These are phyloP conservation scores for Vidua chalybeata DNA, from an alignment of 2,113 vertebrate species.

Conservation along the genomic window DNA sequence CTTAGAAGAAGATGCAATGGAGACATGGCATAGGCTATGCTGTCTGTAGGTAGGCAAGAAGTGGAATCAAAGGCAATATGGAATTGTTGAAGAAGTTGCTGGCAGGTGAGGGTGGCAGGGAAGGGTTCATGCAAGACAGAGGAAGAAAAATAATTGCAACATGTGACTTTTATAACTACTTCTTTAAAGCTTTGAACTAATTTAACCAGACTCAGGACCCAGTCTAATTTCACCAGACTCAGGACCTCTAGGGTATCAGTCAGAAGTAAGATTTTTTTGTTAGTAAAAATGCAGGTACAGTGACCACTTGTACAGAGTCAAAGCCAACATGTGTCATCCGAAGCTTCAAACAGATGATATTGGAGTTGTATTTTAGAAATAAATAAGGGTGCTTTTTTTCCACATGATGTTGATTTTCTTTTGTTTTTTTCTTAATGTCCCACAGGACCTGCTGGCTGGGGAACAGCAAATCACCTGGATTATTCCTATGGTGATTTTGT, in stretches of 20 bases:
- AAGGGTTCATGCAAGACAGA: neutral
- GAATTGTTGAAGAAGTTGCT: neutral
- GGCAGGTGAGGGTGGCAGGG: neutral
- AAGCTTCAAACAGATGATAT: neutral
- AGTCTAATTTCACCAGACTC: neutral
- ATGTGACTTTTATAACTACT: neutral
- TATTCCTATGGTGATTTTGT: constrained; percentile 91
- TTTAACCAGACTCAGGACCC: neutral
- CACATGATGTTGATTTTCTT: neutral
- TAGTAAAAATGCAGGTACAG: neutral
- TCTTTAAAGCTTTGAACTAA: neutral
- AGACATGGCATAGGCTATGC: neutral
- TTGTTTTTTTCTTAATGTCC: neutral
- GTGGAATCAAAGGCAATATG: neutral
- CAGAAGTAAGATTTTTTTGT: neutral
- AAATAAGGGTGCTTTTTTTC: neutral
- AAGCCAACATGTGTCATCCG: neutral
- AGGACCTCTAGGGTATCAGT: neutral
- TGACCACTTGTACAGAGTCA: neutral
- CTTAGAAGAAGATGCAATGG: neutral
- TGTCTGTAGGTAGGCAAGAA: neutral
- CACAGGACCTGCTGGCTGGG: constrained; percentile 91
- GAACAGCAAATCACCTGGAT: constrained; percentile 83
- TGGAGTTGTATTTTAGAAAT: neutral
- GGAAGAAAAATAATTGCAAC: neutral